phyloP scores from a whole-genome alignment of 2,113 vertebrate species.

The Ptyas mucosa region DNA sequence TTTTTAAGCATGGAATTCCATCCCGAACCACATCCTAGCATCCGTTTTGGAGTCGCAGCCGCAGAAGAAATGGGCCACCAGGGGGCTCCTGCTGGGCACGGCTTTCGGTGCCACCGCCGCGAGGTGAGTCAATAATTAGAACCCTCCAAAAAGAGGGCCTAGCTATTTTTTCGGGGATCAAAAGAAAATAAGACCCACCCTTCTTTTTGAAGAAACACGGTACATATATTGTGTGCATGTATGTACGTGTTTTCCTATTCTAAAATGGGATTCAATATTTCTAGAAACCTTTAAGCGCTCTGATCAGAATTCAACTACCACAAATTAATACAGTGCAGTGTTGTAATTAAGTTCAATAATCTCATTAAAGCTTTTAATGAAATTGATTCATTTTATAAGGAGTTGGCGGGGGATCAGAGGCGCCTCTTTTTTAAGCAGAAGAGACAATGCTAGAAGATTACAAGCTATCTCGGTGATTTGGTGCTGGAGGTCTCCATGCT shows the following conservation, averaged over 20 bases:
- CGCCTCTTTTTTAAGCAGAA: slow-evolving; percentile 41
- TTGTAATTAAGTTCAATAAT: slow-evolving; percentile 67
- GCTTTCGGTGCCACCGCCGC: too few species aligned
- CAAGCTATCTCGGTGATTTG: slow-evolving; percentile 3
- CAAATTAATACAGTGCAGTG: slow-evolving; percentile 60
- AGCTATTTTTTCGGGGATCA: too few species aligned
- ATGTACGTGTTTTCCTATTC: slow-evolving; percentile 10
- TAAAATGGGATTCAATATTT: slow-evolving; percentile 45
- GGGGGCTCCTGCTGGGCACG: too few species aligned
- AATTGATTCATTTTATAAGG: slow-evolving; percentile 64
- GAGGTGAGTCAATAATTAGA: too few species aligned
- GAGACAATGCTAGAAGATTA: slow-evolving; percentile 36
- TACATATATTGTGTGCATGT: too few species aligned
- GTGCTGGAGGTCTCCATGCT: neutral
- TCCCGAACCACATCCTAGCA: too few species aligned
- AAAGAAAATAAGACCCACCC: too few species aligned
- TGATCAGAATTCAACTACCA: slow-evolving; percentile 52
- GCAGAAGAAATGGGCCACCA: too few species aligned
- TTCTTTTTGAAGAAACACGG: too few species aligned
- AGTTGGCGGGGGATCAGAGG: slow-evolving; percentile 44
- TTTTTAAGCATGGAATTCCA: too few species aligned
- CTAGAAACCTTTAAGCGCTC: slow-evolving; percentile 50
- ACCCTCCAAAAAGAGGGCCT: too few species aligned
- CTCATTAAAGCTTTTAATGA: slow-evolving; percentile 67
- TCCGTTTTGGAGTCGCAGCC: too few species aligned